Evolutionary conservation across 2,888 invertebrate species (phyloP), one percentile per base, ranked within the genome.

Genomic region (Minunthozetes semirufus): DNA sequence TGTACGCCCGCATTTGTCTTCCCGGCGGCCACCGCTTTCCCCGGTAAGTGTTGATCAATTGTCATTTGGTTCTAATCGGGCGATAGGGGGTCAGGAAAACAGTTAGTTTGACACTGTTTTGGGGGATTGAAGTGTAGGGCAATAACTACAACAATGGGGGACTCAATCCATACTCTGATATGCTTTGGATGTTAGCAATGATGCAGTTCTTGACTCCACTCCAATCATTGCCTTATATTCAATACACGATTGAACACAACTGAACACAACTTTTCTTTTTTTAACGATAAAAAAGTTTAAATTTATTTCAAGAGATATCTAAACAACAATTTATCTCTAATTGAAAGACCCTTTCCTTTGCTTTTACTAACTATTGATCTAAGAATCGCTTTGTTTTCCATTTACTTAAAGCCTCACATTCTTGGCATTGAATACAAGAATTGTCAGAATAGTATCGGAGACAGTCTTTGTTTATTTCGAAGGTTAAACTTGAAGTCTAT

Each of bases 1-100:
- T 78, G 79, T 73, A 78, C 79, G 66, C 78, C 79, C 72, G 76
- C 78, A 15, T 78, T 78, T 75, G 79, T 79, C 53, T 78, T 79
- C 73, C 77, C 79, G 61, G 77, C 79, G 27, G 76, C 77, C 42
- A 70, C 70, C 38, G 70, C 70, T 25, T 77, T 77, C 76, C 77
- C 78, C 68, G 78, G 78, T 78, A 75, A 70, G 70, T 70, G 42
- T 46, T 17, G 0, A 48, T 15, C 70, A 46, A 27, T 70, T 19
- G 70, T 9, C 3, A 38, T 22, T 25, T 15, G 25, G 46, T 2
- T 0, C 22, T 25, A 11, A 42, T 17, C 8, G 46, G 27, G 48
- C 22, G 6, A 1, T 11, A 22, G 22, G 42, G 19, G 1, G 46
- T 1, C 22, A 1, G 5, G 1, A 1, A 9, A 46, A 22, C 46